Percentiles rank a stretch among this genome's conserved stretches.
These are phyloP conservation scores for Phylloscopus collybita DNA, from an alignment of 2,797 vertebrate genomes.

Conservation along the genomic window DNA sequence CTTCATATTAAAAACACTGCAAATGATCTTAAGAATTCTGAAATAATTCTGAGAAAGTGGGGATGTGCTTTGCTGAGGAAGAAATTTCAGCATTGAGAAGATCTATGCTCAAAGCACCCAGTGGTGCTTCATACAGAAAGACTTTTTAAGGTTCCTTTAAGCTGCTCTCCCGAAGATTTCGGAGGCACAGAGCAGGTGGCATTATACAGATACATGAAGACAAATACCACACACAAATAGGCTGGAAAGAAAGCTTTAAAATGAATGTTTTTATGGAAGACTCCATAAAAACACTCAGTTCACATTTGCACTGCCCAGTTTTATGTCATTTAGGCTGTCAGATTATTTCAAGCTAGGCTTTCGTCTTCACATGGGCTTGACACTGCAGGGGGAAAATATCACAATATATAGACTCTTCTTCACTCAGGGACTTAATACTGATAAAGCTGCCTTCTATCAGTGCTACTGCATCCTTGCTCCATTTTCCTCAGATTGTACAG, in stretches of 20 bases:
- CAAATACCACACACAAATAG: background rate
- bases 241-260: background rate
- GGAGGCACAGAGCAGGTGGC: background rate
- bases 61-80: background rate
- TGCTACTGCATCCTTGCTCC: background rate
- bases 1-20: background rate
- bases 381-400: accelerated
- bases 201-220: background rate
- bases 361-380: background rate
- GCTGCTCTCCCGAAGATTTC: background rate
- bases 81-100: background rate
- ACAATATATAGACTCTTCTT: background rate
- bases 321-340: background rate
- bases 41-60: background rate
- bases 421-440: background rate
- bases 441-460: background rate
- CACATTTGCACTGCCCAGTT: background rate
- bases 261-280: background rate
- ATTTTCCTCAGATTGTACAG: background rate
- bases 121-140: background rate
- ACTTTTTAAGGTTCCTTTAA: background rate
- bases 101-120: background rate
- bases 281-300: background rate
- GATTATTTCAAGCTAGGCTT: background rate
- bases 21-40: background rate